Evolutionary conservation across 2,113 vertebrate species (phyloP), one percentile per base, ranked within the genome.

Genomic region (Cyanocitta stelleri): DNA sequence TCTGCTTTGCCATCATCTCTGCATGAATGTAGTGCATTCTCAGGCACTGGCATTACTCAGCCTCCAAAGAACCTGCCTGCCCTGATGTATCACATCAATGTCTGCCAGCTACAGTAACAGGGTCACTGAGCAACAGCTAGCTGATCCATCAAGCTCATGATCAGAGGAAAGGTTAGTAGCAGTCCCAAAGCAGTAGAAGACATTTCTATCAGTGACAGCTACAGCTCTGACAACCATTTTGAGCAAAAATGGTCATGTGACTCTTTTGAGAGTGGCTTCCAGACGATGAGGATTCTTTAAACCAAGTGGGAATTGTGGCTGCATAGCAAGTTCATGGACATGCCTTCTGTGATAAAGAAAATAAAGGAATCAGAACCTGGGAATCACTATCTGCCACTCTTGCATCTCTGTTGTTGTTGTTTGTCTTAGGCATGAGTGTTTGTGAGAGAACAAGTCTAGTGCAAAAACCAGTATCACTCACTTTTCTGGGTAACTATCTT

Each of bases 121-220:
- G 51, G 82, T 91, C 85, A 76, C 0, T 54, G 59, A 82, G 41
- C 73, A 94, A 33, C 58, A 91, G 55, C 33, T 51, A 54, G 51
- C 18, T 68, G 72, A 74, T 80, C 71, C 63, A 39, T 61, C 78
- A 88, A 79, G 89, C 37, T 94, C 66, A 46, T 13, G n/a, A 73
- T 80, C 63, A 62, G 85, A 93, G 74, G 54, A 79, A 54, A 1
- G 1, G 19, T 43, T 96, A 71, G 76, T 55, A 85, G 75, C 39
- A 52, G 54, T 90, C 71, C 67, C 74, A 88, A 62, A 62, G 51
- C 54, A 62, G 46, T 20, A 44, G 81, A 79, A 94, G 71, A 85
- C 46, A 62, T 58, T 37, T 66, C 35, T 80, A 2, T n/a, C 39
- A 58, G 55, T 59, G 82, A 69, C 63, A 86, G 58, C 37, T 66